These are phyloP conservation scores for Rhipidura dahli DNA, from an alignment of 2,113 vertebrate genomes.

Conservation along the genomic window DNA sequence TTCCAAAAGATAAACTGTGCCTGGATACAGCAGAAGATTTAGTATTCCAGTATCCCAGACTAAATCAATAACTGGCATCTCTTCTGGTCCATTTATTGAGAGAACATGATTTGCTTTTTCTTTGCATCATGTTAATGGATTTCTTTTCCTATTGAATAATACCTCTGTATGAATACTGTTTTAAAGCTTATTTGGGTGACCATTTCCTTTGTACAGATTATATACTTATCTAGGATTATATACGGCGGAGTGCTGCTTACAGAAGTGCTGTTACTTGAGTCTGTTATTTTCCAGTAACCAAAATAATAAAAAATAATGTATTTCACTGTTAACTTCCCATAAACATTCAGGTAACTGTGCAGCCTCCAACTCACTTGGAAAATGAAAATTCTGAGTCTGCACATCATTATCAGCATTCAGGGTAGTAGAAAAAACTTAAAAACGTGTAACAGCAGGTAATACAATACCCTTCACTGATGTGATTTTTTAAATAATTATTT, in stretches of 20 bases:
- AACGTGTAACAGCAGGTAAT: not conserved
- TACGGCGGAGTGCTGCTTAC: not conserved
- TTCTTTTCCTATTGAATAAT: slow-evolving; percentile 47
- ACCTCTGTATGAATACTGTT: slow-evolving; percentile 2
- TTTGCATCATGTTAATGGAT: slow-evolving; percentile 57
- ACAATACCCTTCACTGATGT: not conserved
- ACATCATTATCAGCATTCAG: not conserved
- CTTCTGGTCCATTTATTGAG: slow-evolving; percentile 55
- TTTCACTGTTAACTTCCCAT: not conserved
- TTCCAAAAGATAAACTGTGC: slow-evolving; percentile 49
- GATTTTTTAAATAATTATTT: not conserved
- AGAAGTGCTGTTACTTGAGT: not conserved
- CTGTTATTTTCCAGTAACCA: not conserved
- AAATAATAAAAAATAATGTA: not conserved
- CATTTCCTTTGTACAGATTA: slow-evolving; percentile 24
- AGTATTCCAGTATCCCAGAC: slow-evolving; percentile 55
- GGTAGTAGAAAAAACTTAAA: not conserved
- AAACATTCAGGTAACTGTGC: not conserved
- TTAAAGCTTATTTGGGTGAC: slow-evolving; percentile 40
- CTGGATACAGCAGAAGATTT: slow-evolving; percentile 65
- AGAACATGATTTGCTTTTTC: slow-evolving; percentile 65
- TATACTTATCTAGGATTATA: not conserved
- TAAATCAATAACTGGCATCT: slow-evolving; percentile 71
- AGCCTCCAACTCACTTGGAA: not conserved
- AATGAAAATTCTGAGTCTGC: not conserved